These are phyloP conservation scores for Pipistrellus kuhlii DNA, from an alignment of 2,797 vertebrate species.

Conservation along the genomic window DNA sequence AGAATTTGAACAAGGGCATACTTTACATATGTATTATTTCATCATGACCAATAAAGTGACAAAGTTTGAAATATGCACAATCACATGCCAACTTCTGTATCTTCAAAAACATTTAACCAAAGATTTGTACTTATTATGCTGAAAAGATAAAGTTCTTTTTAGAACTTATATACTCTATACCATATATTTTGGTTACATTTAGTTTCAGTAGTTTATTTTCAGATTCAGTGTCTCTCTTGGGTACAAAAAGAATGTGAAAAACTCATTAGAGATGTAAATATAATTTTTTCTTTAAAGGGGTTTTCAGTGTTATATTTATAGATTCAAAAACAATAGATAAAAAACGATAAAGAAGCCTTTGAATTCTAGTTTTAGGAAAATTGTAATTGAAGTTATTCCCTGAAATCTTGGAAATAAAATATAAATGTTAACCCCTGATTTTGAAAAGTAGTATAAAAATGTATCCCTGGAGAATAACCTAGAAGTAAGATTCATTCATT, in stretches of 20 bases:
- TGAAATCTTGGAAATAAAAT: constrained; percentile 13
- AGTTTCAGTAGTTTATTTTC: neutral
- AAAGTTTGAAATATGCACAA: neutral
- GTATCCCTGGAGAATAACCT: neutral
- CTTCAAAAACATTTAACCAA: constrained; percentile 23
- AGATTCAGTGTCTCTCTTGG: neutral
- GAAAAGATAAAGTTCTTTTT: neutral
- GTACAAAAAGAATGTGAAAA: constrained; percentile 23
- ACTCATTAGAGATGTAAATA: neutral
- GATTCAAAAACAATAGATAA: neutral
- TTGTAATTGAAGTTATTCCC: constrained; percentile 46
- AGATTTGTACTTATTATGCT: neutral
- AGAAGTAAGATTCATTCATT: neutral
- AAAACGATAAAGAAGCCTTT: neutral
- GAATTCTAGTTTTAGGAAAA: neutral
- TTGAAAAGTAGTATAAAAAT: constrained; percentile 27
- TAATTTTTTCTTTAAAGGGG: constrained; percentile 1
- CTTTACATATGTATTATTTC: neutral
- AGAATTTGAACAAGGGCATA: constrained; percentile 4
- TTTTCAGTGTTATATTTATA: constrained; percentile 51
- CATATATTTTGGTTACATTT: neutral
- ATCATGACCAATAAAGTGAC: neutral
- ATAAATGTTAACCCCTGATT: neutral
- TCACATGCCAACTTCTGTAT: neutral
- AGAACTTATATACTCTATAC: neutral